Base-by-base conservation (phyloP, 2,888 invertebrate species). In the Anaspis maculata region DNA sequence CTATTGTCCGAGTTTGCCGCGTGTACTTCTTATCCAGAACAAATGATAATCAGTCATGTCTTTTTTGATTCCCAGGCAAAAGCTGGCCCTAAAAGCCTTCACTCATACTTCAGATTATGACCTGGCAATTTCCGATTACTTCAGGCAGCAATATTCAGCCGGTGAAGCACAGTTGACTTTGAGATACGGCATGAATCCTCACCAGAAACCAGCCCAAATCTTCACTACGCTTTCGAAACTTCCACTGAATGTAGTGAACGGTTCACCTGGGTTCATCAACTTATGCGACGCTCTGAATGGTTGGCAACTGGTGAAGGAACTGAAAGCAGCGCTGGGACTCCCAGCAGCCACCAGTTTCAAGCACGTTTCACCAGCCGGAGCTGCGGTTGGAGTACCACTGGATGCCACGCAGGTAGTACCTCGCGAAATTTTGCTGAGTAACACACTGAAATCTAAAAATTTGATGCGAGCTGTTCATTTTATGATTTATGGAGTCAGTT, bases 291-390 rank as follows among this genome's bases (percentile, higher is more conserved):
- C 95, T 0, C 70, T 98, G 1, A 98, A 98, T 62, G 96, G 88
- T 0, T 98, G 94, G 86, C 97, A 98, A 59, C 69, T 98, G 36
- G 97, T 98, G 0, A 76, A 75, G 40, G 97, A 98, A 58, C 66
- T 98, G 38, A 83, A 81, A 54, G 66, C 69, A 25, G 86, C 89
- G 0, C 64, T 94, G 4, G 74, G 77, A 3, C 61, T 92, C 15
- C 91, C 96, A 0, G 95, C 97, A 0, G 92, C 96, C 0, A 81
- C 94, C 1, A 96, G 95, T 35, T 97, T 98, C 66, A 98, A 98
- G 61, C 97, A 98, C 61, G 96, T 97, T 3, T 95, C 95, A 14
- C 97, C 97, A 0, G 96, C 97, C 9, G 96, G 96, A 3, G 96
- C 95, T 2, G 96, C 96, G 30, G 83, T 97, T 2, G 95, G 86